Evolutionary conservation across 2,797 vertebrate genomes (phyloP), one percentile per base, ranked within the genome.

Genomic region (Natrix natrix): DNA sequence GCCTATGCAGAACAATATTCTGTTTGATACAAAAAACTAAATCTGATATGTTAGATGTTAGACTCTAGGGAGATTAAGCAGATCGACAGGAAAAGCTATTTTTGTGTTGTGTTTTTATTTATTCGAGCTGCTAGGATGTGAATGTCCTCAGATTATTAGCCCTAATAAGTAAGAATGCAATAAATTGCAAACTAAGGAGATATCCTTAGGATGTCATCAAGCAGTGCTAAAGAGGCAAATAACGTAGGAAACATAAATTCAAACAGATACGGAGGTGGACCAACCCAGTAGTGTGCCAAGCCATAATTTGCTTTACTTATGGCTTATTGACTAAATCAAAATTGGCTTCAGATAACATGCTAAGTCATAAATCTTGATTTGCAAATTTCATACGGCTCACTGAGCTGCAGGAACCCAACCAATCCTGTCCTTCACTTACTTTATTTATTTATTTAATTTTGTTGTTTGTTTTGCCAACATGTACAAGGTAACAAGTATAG

Each of bases 11-110:
- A 94, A 94, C 90, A 95, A 95, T 92, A 59, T 91, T 37, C 14
- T 89, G 92, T 95, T 96, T 96, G 95, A 92, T 32, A 24, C 94
- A 91, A 91, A 57, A 56, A 89, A 89, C 94, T 95, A 32, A 92
- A 94, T 92, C 92, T 88, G 94, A 93, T 90, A 93, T 20, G 92
- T 60, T 63, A 92, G 88, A 92, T 90, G 93, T 91, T 90, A 74
- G 93, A 93, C 93, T 90, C 61, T 8, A 74, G 94, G 43, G 95
- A 91, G 94, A 95, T 92, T 88, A 88, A 83, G 78, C 17, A 87
- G 93, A 86, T 93, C 94, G 1, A 8, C 26, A 92, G 32, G 89
- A 0, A 86, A 89, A 56, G 88, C 12, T 61, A 59, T 48, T 8
- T 8, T 32, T 56, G 17, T 69, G 20, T 88, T 90, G 32, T 69